Evolutionary conservation across 1,140 invertebrate genomes (phyloP), one percentile per base, ranked within the genome.

Genomic region (Chlorops oryzae): DNA sequence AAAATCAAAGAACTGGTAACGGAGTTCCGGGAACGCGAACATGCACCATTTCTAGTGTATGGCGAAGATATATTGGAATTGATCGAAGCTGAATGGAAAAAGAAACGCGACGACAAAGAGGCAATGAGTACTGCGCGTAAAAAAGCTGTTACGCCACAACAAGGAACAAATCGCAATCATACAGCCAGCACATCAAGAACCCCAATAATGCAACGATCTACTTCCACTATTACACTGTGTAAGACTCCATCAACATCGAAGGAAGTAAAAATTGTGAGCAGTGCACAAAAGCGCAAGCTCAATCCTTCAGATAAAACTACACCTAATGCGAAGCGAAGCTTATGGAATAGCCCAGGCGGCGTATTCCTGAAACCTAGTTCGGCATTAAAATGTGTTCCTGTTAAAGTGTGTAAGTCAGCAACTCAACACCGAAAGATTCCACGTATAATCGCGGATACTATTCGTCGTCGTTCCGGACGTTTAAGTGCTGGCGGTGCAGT

Each of bases 31-130:
- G 56, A 56, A 1, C 65, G 66, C 17, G 73, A 77, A 32, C 75
- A 77, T 2, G 70, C 64, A 2, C 51, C 57, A 0, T 86, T 86
- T 55, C 74, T 75, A 2, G 74, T 84, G 2, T 67, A 81, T 51
- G 84, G 84, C 2, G 66, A 78, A 40, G 72, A 77, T 17, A 67
- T 83, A 17, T 54, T 80, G 10, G 76, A 81, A 45, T 65, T 75
- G 12, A 78, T 83, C 57, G 55, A 71, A 28, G 73, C 77, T 18
- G 76, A 80, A 23, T 79, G 77, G 78, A 76, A 79, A 44, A 66
- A 73, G 0, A 74, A 75, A 40, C 77, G 77, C 53, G 63, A 65
- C 46, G 72, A 54, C 24, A 71, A 71, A 12, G 62, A 59, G 44
- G 51, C 56, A 22, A 50, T 48, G 9, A 58, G 45, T 6, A 65